Conservation (phyloP, 1,140 invertebrate genomes). For the Caenorhabditis inopinata region DNA sequence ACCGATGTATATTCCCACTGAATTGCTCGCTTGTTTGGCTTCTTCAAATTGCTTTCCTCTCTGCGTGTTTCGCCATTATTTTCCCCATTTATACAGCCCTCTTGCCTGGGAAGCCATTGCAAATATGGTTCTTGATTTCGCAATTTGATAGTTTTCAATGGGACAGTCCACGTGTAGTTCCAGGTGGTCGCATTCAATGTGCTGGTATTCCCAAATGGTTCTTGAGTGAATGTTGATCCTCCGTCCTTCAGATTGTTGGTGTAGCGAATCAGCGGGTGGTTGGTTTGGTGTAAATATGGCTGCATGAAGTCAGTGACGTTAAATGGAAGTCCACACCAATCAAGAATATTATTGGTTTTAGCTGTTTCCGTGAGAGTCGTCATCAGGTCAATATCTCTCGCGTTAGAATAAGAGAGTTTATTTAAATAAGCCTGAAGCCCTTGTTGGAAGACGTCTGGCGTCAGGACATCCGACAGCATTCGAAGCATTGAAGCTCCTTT, state of each 20-base stretch:
- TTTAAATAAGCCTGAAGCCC: conserved; percentile 37
- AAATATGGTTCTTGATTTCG: not conserved
- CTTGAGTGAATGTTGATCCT: conserved; percentile 8
- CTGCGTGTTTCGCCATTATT: no score
- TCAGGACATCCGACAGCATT: conserved; percentile 35
- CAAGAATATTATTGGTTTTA: conserved; percentile 14
- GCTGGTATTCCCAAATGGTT: not conserved
- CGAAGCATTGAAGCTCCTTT: conserved; percentile 68
- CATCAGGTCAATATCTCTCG: conserved; percentile 36
- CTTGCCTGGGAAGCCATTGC: not conserved
- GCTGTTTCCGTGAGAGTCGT: conserved; percentile 14
- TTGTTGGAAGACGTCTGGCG: not conserved
- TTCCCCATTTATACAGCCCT: not conserved
- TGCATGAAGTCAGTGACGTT: conserved; percentile 41
- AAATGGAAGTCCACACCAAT: conserved; percentile 39
- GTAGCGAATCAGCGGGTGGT: conserved; percentile 34
- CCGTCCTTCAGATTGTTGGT: not conserved
- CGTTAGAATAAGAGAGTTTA: conserved; percentile 37
- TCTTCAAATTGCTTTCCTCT: not conserved
- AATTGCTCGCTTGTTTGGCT: not conserved
- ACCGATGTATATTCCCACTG: conserved; percentile 21
- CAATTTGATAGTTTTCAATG: not conserved
- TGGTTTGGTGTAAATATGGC: conserved; percentile 41
- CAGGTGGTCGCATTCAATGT: conserved; percentile 28
- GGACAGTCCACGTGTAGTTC: conserved; percentile 44